Percentiles rank a stretch among this genome's conserved stretches.
phyloP scores from a whole-genome alignment of 1,140 invertebrate species.

The Drosophila melanica region DNA sequence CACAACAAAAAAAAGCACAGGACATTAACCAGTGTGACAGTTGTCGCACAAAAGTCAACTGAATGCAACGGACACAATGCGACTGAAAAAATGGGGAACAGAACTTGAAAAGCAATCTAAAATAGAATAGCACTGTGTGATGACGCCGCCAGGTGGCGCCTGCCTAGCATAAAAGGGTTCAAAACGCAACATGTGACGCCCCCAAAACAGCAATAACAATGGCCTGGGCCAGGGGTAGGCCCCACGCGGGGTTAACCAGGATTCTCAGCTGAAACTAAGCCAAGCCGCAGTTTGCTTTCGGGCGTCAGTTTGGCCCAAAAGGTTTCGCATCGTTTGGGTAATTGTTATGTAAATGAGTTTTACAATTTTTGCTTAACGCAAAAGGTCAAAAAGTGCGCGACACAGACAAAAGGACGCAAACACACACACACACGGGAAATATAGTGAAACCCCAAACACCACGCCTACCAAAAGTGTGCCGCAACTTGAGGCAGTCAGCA shows the following conservation, averaged over 20 bases:
- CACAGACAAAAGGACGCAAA: slow-evolving; percentile 23
- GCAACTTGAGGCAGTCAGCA: slow-evolving; percentile 25
- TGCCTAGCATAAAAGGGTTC: slow-evolving; percentile 26
- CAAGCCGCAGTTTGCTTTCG: slow-evolving; percentile 19
- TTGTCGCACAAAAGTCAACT: slow-evolving; percentile 35
- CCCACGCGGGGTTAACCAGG: not conserved
- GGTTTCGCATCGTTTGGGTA: slow-evolving; percentile 54
- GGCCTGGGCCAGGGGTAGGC: not conserved
- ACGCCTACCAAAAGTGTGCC: not conserved
- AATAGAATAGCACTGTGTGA: slow-evolving; percentile 69
- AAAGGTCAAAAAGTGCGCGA: slow-evolving; percentile 63
- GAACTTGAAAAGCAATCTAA: slow-evolving; percentile 70
- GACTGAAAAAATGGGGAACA: not conserved
- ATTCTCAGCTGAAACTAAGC: slow-evolving; percentile 20
- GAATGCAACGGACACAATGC: slow-evolving; percentile 42
- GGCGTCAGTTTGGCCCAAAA: slow-evolving; percentile 30
- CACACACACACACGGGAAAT: not conserved
- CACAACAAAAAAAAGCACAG: slow-evolving; percentile 22
- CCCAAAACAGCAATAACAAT: slow-evolving; percentile 1
- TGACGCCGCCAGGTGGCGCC: slow-evolving; percentile 66
- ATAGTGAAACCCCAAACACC: not conserved
- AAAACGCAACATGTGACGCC: slow-evolving; percentile 54
- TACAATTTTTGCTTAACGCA: slow-evolving; percentile 71
- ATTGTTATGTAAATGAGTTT: slow-evolving; percentile 83
- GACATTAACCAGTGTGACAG: slow-evolving; percentile 19